These are phyloP conservation scores for Dorcus hopei DNA, from an alignment of 2,888 invertebrate genomes.

Conservation along the genomic window DNA sequence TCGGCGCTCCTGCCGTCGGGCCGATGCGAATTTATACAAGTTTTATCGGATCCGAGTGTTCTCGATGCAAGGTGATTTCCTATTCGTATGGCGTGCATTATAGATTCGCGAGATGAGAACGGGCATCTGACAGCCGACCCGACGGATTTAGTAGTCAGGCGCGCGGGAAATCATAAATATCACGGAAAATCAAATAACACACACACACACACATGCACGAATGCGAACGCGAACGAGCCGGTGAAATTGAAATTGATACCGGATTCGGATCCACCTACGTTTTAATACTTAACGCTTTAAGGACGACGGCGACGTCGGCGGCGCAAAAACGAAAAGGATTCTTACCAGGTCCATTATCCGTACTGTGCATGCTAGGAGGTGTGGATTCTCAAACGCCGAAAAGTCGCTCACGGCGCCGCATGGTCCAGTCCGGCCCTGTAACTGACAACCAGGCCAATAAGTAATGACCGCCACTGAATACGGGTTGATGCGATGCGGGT, in stretches of 20 bases:
- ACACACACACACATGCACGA: slow-evolving; percentile 28
- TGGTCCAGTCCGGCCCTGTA: slow-evolving; percentile 36
- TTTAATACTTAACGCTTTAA: slow-evolving; percentile 3
- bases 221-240: slow-evolving; percentile 15
- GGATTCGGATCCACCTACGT: slow-evolving; percentile 8
- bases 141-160: slow-evolving; percentile 38
- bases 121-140: slow-evolving; percentile 35
- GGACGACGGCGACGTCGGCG: neutral
- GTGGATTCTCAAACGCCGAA: slow-evolving; percentile 29
- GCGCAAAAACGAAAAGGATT: slow-evolving; percentile 7
- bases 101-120: slow-evolving; percentile 31
- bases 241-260: slow-evolving; percentile 20
- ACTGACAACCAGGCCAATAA: slow-evolving; percentile 30
- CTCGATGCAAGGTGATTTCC: slow-evolving; percentile 34
- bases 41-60: slow-evolving; percentile 43
- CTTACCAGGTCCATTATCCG: slow-evolving; percentile 51
- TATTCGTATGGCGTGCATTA: slow-evolving; percentile 35
- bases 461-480: slow-evolving; percentile 16
- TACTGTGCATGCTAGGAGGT: slow-evolving; percentile 50
- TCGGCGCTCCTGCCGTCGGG: slow-evolving; percentile 11
- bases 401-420: slow-evolving; percentile 37
- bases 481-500: slow-evolving; percentile 32
- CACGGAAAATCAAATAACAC: slow-evolving; percentile 45
- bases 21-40: slow-evolving; percentile 44
- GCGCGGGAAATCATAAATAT: slow-evolving; percentile 45